phyloP scores from a whole-genome alignment of 2,888 invertebrate species.

The Drosophila atroscutellata region DNA sequence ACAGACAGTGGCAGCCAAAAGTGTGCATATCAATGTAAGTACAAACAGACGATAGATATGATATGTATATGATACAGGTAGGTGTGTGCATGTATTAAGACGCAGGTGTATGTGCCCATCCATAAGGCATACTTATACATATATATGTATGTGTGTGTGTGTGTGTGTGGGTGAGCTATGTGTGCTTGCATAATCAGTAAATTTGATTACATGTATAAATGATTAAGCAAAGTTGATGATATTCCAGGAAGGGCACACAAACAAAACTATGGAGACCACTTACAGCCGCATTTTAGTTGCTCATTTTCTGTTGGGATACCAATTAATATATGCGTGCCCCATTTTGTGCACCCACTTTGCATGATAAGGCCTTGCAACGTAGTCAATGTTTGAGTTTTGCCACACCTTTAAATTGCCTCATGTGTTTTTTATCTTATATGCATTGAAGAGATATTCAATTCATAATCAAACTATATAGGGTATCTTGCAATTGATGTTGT shows the following conservation, averaged over 20 bases:
- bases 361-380: background rate
- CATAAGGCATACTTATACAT: background rate
- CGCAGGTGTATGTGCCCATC: background rate
- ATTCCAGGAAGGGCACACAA: slow-evolving; percentile 15
- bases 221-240: slow-evolving; percentile 70
- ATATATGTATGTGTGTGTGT: background rate
- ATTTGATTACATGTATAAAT: slow-evolving; percentile 67
- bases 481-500: slow-evolving; percentile 30
- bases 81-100: background rate
- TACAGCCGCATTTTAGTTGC: background rate
- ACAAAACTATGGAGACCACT: background rate
- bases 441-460: background rate
- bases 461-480: background rate
- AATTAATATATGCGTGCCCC: background rate
- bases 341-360: background rate
- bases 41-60: slow-evolving; percentile 29
- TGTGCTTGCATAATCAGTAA: slow-evolving; percentile 66
- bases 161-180: background rate
- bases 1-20: slow-evolving; percentile 32
- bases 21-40: slow-evolving; percentile 39
- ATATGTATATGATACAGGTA: slow-evolving; percentile 5
- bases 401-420: background rate
- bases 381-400: background rate
- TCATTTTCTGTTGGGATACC: slow-evolving; percentile 2
- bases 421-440: background rate